Evolutionary conservation across 2,113 vertebrate species (phyloP).

Genomic region (Nymphicus hollandicus): DNA sequence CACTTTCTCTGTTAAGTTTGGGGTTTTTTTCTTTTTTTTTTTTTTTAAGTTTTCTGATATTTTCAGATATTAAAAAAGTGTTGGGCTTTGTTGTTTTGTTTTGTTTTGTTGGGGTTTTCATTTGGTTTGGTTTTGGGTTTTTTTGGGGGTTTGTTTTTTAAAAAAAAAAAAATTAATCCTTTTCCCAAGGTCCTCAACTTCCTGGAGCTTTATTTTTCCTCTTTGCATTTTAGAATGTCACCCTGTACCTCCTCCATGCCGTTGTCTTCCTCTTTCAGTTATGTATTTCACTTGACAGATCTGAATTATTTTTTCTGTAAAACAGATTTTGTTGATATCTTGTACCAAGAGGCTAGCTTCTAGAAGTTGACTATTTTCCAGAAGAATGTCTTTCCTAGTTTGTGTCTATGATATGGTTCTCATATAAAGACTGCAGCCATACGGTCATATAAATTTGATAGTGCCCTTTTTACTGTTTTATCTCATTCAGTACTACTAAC

Average conservation of each 20-base stretch:
- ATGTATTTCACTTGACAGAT: not conserved
- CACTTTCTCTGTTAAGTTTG: not conserved
- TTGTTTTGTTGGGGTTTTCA: too few relatives aligned
- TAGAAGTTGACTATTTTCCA: not conserved
- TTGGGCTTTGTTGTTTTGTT: not conserved
- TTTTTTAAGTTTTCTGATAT: not conserved
- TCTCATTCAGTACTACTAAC: not conserved
- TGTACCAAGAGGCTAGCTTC: not conserved
- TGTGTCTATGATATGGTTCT: not conserved
- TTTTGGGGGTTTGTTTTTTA: not conserved
- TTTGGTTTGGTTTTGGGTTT: too few relatives aligned
- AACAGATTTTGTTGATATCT: not conserved
- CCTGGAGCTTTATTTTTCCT: not conserved
- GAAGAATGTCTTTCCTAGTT: not conserved
- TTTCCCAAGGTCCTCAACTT: not conserved
- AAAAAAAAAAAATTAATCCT: not conserved
- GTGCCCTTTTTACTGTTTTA: not conserved
- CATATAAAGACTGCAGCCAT: not conserved
- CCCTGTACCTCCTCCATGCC: not conserved
- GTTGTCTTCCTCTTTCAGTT: not conserved
- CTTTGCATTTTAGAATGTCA: not conserved
- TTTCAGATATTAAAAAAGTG: not conserved
- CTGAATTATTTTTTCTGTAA: not conserved
- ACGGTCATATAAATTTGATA: not conserved
- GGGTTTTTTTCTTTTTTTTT: rapidly evolving